A percentile compares a stretch with the other conserved stretches of the same genome.
Conservation (phyloP, 2,113 vertebrate species). For the Nothobranchius kuhntae region DNA sequence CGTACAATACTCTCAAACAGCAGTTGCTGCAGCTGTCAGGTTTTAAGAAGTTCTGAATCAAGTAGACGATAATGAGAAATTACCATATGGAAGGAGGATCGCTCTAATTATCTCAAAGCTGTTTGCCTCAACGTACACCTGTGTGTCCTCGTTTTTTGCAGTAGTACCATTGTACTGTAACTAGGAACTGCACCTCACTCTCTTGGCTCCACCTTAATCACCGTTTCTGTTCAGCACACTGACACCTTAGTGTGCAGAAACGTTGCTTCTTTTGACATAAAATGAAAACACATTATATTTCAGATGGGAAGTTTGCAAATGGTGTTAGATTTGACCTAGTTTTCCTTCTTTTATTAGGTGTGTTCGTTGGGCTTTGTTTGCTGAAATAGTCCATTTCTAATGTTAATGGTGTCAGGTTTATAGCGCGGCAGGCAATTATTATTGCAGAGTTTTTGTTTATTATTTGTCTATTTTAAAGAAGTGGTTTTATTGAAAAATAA, state of each 20-base stretch:
- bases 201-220: conserved; percentile 46
- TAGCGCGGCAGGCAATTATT: neutral
- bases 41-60: conserved; percentile 46
- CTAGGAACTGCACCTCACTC: conserved; percentile 43
- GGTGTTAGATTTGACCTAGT: conserved; percentile 45
- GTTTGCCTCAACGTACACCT: conserved; percentile 63
- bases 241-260: conserved; percentile 51
- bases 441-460: neutral
- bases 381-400: conserved; percentile 1
- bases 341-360: conserved; percentile 3
- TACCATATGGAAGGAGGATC: conserved; percentile 53
- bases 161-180: conserved; percentile 52
- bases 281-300: conserved; percentile 22
- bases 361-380: conserved; percentile 7
- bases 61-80: conserved; percentile 60
- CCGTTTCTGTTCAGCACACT: conserved; percentile 15
- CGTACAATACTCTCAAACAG: conserved; percentile 6
- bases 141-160: conserved; percentile 42
- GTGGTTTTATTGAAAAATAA: neutral
- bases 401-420: neutral
- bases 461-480: neutral
- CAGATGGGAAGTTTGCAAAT: conserved; percentile 36
- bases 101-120: conserved; percentile 51
- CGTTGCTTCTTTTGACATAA: conserved; percentile 40
- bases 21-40: conserved; percentile 53